These are phyloP conservation scores for Sipha maydis DNA, from an alignment of 2,888 invertebrate genomes.

Conservation along the genomic window DNA sequence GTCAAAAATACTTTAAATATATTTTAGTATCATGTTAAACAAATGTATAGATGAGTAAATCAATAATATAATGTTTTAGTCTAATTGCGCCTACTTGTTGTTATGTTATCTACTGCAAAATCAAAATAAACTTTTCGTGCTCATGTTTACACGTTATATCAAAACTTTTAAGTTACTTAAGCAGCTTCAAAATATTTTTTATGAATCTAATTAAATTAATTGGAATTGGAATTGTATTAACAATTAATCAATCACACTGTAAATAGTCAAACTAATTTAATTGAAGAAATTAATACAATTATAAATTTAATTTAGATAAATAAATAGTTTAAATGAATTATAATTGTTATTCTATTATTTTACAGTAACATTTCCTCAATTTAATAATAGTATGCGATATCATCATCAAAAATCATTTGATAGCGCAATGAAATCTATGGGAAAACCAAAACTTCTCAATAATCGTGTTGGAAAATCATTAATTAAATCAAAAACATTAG, in stretches of 20 bases:
- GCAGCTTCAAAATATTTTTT: constrained; percentile 11
- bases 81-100: constrained; percentile 27
- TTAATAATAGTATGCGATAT: constrained; percentile 38
- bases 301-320: too few relatives aligned
- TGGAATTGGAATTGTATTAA: neutral
- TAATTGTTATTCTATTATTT: constrained; percentile 20
- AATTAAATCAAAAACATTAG: constrained; percentile 54
- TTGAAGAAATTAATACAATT: too few relatives aligned
- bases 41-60: neutral
- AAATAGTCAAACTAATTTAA: neutral
- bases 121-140: constrained; percentile 33
- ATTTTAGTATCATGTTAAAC: neutral
- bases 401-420: constrained; percentile 57
- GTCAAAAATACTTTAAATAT: neutral
- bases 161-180: constrained; percentile 46
- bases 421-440: constrained; percentile 43
- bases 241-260: neutral
- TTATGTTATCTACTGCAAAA: constrained; percentile 29
- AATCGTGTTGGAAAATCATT: constrained; percentile 54
- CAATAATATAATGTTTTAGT: neutral
- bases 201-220: neutral
- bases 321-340: neutral
- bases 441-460: constrained; percentile 38
- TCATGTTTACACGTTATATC: constrained; percentile 30
- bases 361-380: constrained; percentile 57